Evolutionary conservation across 2,797 vertebrate species (phyloP).

Genomic region (Chromis chromis): DNA sequence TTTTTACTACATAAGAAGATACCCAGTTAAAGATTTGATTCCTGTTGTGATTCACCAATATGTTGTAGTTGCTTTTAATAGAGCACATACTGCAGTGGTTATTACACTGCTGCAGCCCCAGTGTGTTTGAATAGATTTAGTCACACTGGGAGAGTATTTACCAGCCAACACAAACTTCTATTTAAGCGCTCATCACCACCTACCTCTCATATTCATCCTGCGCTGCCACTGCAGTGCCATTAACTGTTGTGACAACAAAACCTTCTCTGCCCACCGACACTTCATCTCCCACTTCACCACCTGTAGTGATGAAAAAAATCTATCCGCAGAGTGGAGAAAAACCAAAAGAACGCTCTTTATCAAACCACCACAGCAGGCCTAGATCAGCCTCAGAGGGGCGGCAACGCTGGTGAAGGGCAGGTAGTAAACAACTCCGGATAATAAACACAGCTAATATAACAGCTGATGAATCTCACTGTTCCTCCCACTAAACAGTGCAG

Average conservation of each 20-base stretch:
- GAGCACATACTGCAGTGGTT: not conserved
- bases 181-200: constrained; percentile 16
- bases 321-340: constrained; percentile 2
- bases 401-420: not conserved
- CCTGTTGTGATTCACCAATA: too few species aligned
- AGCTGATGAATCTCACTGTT: constrained; percentile 18
- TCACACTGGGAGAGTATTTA: not conserved
- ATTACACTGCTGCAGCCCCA: not conserved
- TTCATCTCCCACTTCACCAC: constrained; percentile 45
- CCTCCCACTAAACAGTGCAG: constrained; percentile 1
- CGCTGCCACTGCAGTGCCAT: constrained; percentile 8
- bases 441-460: constrained; percentile 18
- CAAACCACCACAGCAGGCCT: not conserved
- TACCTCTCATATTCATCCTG: constrained; percentile 13
- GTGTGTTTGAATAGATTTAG: constrained; percentile 6
- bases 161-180: constrained; percentile 3
- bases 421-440: not conserved
- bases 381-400: not conserved
- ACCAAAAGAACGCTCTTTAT: constrained; percentile 3
- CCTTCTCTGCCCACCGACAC: constrained; percentile 32
- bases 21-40: too few species aligned
- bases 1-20: too few species aligned
- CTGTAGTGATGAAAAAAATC: constrained; percentile 29
- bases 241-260: constrained; percentile 42
- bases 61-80: too few species aligned